These are phyloP conservation scores for Muricea muricata DNA, from an alignment of 92 coral and sea anemone species.

Conservation along the genomic window DNA sequence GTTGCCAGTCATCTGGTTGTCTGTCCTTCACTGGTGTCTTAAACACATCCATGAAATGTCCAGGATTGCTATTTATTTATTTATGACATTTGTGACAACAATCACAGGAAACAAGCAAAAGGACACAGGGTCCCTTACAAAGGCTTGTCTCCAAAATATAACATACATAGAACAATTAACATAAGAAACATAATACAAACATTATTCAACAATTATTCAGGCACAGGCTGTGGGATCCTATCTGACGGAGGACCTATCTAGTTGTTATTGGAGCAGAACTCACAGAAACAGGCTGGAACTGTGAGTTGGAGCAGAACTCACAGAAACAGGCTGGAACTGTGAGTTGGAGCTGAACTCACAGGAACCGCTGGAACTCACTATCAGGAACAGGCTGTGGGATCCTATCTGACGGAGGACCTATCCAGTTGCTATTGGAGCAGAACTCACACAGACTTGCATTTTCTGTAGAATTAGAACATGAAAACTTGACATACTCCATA, in stretches of 20 bases:
- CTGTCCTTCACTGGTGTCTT: neutral
- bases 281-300: neutral
- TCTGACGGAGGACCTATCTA: slow-evolving; percentile 19
- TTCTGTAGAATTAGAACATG: slow-evolving; percentile 11
- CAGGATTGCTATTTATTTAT: slow-evolving; percentile 40
- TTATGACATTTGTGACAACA: too few relatives aligned
- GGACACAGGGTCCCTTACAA: too few relatives aligned
- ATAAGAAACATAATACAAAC: too few relatives aligned
- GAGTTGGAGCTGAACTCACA: neutral
- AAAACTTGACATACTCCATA: slow-evolving; percentile 19
- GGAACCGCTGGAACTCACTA: neutral
- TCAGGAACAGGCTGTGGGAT: slow-evolving; percentile 32
- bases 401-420: slow-evolving; percentile 6
- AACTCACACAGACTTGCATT: slow-evolving; percentile 11
- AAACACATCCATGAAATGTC: slow-evolving; percentile 51
- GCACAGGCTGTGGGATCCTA: slow-evolving; percentile 26
- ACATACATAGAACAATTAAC: too few relatives aligned
- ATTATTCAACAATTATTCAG: too few relatives aligned
- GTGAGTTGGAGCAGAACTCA: neutral
- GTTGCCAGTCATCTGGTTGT: neutral
- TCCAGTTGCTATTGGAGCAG: slow-evolving; percentile 17
- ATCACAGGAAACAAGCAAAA: too few relatives aligned
- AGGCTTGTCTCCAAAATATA: too few relatives aligned
- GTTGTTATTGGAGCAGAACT: slow-evolving; percentile 11
- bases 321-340: neutral